Evolutionary conservation across 2,113 vertebrate genomes (phyloP).

Genomic region (Ceyx melanurus): DNA sequence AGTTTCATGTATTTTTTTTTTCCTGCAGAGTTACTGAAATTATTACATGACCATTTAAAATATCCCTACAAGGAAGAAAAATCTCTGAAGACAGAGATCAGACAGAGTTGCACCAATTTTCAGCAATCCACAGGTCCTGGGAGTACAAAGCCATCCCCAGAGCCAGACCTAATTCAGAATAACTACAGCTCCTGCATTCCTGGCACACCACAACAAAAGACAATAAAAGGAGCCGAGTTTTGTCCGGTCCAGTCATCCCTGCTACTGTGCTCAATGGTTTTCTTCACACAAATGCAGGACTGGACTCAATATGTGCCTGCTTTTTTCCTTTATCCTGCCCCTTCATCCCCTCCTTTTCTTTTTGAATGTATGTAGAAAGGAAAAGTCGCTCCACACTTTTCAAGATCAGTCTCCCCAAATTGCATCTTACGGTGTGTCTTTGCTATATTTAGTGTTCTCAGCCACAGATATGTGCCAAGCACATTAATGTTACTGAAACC

Average conservation of each 20-base stretch:
- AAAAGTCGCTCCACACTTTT: background rate
- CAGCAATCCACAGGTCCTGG: background rate
- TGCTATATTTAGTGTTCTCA: constrained; percentile 21
- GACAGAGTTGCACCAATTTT: constrained; percentile 10
- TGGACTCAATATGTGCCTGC: background rate
- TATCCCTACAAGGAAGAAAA: background rate
- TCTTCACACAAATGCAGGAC: background rate
- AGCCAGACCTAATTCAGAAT: background rate
- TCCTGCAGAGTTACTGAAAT: background rate
- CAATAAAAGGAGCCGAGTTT: constrained; percentile 34
- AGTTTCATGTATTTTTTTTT: background rate
- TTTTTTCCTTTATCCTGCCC: background rate
- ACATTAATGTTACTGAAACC: background rate
- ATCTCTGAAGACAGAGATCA: background rate
- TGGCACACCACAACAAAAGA: constrained; percentile 43
- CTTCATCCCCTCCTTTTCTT: background rate
- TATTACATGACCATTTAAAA: background rate
- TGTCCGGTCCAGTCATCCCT: constrained; percentile 40
- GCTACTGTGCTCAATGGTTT: constrained; percentile 14
- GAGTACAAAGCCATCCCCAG: constrained; percentile 4
- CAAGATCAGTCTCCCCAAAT: background rate
- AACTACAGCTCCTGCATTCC: constrained; percentile 36
- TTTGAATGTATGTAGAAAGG: background rate
- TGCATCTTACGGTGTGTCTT: background rate
- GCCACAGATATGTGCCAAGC: constrained; percentile 28